Conservation (phyloP, 2,797 vertebrate species). For the Eupleurogrammus muticus region DNA sequence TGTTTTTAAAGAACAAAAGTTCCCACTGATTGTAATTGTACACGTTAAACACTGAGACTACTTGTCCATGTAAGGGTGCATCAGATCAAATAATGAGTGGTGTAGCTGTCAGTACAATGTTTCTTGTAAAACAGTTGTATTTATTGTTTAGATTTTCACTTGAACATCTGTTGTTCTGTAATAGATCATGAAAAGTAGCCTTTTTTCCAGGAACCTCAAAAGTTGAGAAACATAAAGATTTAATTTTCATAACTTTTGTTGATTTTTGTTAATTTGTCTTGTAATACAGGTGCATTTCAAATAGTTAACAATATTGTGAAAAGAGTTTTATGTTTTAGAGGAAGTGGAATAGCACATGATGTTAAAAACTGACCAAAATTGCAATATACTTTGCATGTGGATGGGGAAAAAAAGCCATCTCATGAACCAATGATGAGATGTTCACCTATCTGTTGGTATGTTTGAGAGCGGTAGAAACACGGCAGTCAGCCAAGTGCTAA, state of each 20-base stretch:
- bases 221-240: slow-evolving; percentile 44
- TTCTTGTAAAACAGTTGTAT: slow-evolving; percentile 37
- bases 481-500: slow-evolving; percentile 66
- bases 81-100: background rate
- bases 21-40: background rate
- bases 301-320: too few species aligned
- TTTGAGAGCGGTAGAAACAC: slow-evolving; percentile 42
- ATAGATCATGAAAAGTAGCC: background rate
- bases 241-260: slow-evolving; percentile 42
- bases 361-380: too few species aligned
- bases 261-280: background rate
- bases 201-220: slow-evolving; percentile 36
- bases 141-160: slow-evolving; percentile 41
- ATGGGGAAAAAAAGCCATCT: background rate
- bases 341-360: background rate
- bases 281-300: background rate
- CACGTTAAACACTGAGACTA: background rate
- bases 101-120: slow-evolving; percentile 7
- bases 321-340: background rate
- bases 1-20: slow-evolving; percentile 15
- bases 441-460: slow-evolving; percentile 43
- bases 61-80: background rate
- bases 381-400: background rate
- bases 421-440: slow-evolving; percentile 22
- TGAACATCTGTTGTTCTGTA: slow-evolving; percentile 19